phyloP scores from a whole-genome alignment of 2,888 invertebrate genomes.

The Hoplodrina blanda region DNA sequence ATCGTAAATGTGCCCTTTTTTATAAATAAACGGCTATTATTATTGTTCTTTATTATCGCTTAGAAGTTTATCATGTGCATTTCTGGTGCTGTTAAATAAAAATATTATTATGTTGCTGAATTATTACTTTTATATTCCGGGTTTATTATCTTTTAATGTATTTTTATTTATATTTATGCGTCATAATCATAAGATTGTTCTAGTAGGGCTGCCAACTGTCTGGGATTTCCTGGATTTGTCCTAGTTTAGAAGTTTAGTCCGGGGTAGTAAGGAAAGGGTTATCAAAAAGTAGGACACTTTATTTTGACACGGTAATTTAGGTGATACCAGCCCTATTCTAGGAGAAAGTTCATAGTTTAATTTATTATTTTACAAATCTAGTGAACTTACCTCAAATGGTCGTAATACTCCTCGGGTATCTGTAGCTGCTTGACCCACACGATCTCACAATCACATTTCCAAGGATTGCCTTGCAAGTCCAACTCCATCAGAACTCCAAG shows the following conservation, averaged over 20 bases:
- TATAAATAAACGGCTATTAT: no score
- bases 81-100: not conserved
- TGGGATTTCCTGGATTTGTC: no score
- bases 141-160: not conserved
- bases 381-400: slow-evolving; percentile 84
- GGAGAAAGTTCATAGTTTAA: not conserved
- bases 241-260: no score
- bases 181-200: no score
- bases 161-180: no score
- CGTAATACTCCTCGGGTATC: slow-evolving; percentile 80
- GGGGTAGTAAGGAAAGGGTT: no score
- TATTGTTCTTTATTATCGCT: no score
- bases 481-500: slow-evolving; percentile 85
- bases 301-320: no score
- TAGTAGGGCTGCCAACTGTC: no score
- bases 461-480: slow-evolving; percentile 91
- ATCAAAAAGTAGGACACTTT: no score
- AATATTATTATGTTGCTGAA: not conserved
- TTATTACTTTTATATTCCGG: not conserved
- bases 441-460: slow-evolving; percentile 92
- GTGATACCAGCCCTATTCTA: no score
- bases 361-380: not conserved
- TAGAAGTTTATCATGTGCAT: slow-evolving; percentile 6
- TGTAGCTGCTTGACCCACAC: slow-evolving; percentile 87
- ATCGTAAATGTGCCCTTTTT: no score